Base-by-base conservation (phyloP, 1,140 invertebrate species). In the Acromyrmex heyeri region DNA sequence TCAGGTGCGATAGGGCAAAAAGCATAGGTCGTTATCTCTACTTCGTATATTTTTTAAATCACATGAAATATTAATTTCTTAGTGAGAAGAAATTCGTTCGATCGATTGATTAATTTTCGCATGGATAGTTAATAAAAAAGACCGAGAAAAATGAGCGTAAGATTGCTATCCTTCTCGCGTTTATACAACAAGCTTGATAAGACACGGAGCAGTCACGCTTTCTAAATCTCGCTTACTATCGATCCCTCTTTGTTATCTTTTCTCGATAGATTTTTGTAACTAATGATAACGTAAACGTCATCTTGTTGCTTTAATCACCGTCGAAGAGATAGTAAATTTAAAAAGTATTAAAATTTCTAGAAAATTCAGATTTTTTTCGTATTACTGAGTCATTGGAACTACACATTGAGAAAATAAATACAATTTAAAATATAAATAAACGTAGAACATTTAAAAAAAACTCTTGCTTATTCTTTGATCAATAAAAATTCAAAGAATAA, bases 161-260 rank as follows among this genome's bases (percentile, higher is more conserved):
- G 57, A 64, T 67, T 55, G 62, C 48, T 48, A 85, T 83, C 65
- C 79, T 82, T 75, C 50, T 78, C 30, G 34, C 10, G 34, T 61
- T 27, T 21, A 55, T 34, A 50, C 53, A 82, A 72, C 62, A 79
- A 34, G n/a, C 62, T 78, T 34, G 38, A 81, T 81, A 87, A 44
- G 75, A 18, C 18, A 53, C 76, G 55, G n/a, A 85, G 70, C 79
- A 83, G 92, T 92, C 88, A 92, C 92, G 92, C 92, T 92, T 92
- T 92, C 92, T 92, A 92, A 90, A 88, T 82, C 70, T 65, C 61
- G 70, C 67, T 44, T 8, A 30, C 27, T 82, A 57, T 38, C 59
- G 24, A 48, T 65, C 50, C 50, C 50, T 62, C 62, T 81, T 78
- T 50, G 57, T 62, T 73, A 61, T 53, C 75, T 59, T 62, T 59